Conservation (phyloP, 2,797 vertebrate genomes). For the Myripristis jacobus region DNA sequence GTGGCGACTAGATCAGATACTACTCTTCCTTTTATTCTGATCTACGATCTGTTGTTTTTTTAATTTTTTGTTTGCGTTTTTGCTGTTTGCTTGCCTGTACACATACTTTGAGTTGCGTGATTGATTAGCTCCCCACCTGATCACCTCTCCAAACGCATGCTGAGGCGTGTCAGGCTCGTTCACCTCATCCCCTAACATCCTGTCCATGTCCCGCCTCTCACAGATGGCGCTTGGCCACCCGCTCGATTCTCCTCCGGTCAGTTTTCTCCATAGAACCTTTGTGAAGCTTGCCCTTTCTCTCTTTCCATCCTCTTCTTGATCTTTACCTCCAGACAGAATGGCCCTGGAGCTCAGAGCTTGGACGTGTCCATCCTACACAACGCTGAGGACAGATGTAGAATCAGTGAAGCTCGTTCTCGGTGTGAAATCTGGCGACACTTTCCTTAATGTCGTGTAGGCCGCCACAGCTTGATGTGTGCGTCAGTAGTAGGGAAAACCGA, state of each 20-base stretch:
- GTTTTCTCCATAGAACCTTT: constrained; percentile 72
- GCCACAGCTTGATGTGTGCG: constrained; percentile 21
- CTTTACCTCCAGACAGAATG: constrained; percentile 84
- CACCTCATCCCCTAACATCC: constrained; percentile 75
- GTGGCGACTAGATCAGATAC: constrained; percentile 59
- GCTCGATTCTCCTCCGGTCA: constrained; percentile 82
- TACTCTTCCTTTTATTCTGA: constrained; percentile 26
- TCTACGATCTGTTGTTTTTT: constrained; percentile 41
- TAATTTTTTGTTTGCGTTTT: background rate
- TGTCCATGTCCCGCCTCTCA: constrained; percentile 75
- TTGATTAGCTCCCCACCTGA: constrained; percentile 45
- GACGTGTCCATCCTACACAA: constrained; percentile 56
- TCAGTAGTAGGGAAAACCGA: constrained; percentile 28
- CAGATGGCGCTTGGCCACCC: constrained; percentile 84
- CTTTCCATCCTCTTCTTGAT: constrained; percentile 43
- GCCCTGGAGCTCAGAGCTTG: constrained; percentile 80
- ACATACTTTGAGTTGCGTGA: constrained; percentile 39
- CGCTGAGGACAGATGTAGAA: constrained; percentile 40
- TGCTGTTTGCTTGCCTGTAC: constrained; percentile 41
- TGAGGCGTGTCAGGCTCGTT: constrained; percentile 62
- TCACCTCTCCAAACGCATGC: constrained; percentile 77
- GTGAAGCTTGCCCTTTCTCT: constrained; percentile 71
- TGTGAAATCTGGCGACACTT: background rate
- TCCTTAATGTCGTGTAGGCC: too few species aligned
- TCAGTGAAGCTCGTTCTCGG: background rate